Percentiles rank a stretch among this genome's conserved stretches.
phyloP scores from a whole-genome alignment of 2,797 vertebrate genomes.

The Sebastiscus tertius region DNA sequence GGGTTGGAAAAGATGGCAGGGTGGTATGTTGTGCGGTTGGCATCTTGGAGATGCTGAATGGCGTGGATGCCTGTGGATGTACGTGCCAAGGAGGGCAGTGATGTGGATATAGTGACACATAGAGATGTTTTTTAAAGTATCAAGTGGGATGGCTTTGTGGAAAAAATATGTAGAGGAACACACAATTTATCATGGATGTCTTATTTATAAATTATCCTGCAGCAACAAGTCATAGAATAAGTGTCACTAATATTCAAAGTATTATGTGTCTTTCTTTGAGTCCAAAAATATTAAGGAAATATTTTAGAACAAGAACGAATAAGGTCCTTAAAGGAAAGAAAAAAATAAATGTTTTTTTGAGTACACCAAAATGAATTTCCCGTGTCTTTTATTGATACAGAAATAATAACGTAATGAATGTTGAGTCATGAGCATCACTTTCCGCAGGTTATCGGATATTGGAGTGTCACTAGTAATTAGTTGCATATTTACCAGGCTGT shows the following conservation, averaged over 20 bases:
- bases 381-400: conserved; percentile 30
- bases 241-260: not conserved
- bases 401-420: conserved; percentile 42
- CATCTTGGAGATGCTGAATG: conserved; percentile 45
- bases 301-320: not conserved
- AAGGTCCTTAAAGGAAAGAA: not conserved
- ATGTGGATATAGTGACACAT: conserved; percentile 36
- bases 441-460: conserved; percentile 50
- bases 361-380: conserved; percentile 7
- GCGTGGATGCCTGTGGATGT: conserved; percentile 28
- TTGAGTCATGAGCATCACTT: conserved; percentile 31
- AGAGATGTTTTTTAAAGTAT: conserved; percentile 14
- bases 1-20: conserved; percentile 62
- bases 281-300: not conserved
- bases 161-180: conserved; percentile 9
- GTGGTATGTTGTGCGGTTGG: conserved; percentile 55
- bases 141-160: not conserved
- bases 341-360: not conserved
- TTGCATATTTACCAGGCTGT: conserved; percentile 84
- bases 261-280: not conserved
- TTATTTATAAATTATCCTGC: not conserved
- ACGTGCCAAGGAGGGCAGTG: conserved; percentile 45
- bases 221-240: not conserved
- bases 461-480: conserved; percentile 66
- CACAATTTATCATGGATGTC: not conserved